phyloP scores from a whole-genome alignment of 2,888 invertebrate genomes.

The Lottia scabra region DNA sequence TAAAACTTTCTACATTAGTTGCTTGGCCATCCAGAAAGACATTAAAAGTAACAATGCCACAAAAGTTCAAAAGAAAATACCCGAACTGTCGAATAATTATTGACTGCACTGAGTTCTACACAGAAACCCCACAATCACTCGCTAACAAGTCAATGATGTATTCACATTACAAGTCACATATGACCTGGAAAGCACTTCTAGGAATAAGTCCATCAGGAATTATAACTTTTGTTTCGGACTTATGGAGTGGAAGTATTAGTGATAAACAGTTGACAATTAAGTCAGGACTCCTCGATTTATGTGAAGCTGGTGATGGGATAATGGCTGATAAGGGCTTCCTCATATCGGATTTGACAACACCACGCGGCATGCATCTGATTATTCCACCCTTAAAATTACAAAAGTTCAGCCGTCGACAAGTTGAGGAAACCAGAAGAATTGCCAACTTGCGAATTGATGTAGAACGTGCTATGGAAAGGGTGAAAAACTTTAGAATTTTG shows the following conservation, averaged over 20 bases:
- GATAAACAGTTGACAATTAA: slow-evolving; percentile 28
- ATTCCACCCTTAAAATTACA: too few species aligned
- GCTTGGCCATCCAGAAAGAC: slow-evolving; percentile 17
- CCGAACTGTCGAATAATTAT: slow-evolving; percentile 28
- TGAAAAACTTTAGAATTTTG: too few species aligned
- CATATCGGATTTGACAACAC: slow-evolving; percentile 24
- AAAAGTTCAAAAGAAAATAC: slow-evolving; percentile 24
- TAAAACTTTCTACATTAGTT: slow-evolving; percentile 9
- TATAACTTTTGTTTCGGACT: slow-evolving; percentile 32
- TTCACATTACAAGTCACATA: slow-evolving; percentile 30
- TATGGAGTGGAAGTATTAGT: slow-evolving; percentile 30
- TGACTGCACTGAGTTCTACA: slow-evolving; percentile 38
- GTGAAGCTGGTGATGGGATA: slow-evolving; percentile 31
- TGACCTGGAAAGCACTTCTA: slow-evolving; percentile 30
- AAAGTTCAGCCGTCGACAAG: too few species aligned
- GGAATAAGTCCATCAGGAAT: slow-evolving; percentile 33
- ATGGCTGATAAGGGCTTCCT: slow-evolving; percentile 39
- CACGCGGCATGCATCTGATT: slow-evolving; percentile 16
- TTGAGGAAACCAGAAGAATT: too few species aligned
- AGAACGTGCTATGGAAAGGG: too few species aligned
- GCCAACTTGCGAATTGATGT: too few species aligned
- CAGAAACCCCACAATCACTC: slow-evolving; percentile 27
- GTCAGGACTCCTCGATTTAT: slow-evolving; percentile 25
- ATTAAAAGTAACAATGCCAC: slow-evolving; percentile 24
- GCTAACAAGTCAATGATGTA: slow-evolving; percentile 22